phyloP scores from a whole-genome alignment of 2,797 vertebrate genomes.

The Argya squamiceps region DNA sequence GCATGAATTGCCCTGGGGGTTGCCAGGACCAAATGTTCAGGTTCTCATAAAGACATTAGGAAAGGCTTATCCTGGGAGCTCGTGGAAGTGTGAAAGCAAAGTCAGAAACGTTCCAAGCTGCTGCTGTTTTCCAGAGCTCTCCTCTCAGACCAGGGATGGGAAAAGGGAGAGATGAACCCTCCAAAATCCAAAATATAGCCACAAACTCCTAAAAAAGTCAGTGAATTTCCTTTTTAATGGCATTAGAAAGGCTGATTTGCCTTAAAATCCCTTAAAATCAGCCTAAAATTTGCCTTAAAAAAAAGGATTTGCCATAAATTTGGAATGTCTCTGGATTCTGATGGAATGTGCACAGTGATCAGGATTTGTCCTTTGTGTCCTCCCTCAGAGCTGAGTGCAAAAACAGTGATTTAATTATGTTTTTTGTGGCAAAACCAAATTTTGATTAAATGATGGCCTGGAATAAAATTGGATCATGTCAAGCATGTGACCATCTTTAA shows the following conservation, averaged over 20 bases:
- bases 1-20: conserved; percentile 23
- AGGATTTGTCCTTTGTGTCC: not conserved
- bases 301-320: not conserved
- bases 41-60: conserved; percentile 30
- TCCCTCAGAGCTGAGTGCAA: not conserved
- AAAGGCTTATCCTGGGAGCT: not conserved
- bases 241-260: not conserved
- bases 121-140: not conserved
- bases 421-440: not conserved
- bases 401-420: not conserved
- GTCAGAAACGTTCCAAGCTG: not conserved
- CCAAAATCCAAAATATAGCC: not conserved
- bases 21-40: conserved; percentile 56
- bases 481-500: not conserved
- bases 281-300: too few species aligned
- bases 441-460: not conserved
- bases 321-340: not conserved
- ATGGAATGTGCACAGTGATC: not conserved
- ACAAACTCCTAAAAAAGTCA: not conserved
- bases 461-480: not conserved
- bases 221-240: not conserved
- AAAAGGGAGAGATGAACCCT: not conserved
- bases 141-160: not conserved
- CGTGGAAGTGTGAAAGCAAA: conserved; percentile 18
- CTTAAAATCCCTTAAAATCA: too few species aligned